Conservation (phyloP, 2,888 invertebrate species). For the Tetragonula carbonaria region DNA sequence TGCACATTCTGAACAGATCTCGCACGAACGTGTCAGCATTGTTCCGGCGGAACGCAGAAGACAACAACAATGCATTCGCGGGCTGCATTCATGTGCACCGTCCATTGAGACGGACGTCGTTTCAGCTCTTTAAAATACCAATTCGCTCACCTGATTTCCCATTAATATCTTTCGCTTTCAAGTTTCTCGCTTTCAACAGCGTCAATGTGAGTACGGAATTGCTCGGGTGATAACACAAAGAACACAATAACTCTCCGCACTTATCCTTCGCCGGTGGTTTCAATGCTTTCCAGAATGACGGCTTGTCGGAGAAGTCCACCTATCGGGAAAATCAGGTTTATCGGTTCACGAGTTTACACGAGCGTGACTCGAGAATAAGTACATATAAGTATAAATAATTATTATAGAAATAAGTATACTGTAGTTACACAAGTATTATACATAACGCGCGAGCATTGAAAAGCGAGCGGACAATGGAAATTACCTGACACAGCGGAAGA, state of each 20-base stretch:
- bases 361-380: not conserved
- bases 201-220: conserved; percentile 96
- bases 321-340: conserved; percentile 79
- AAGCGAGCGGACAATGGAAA: not conserved
- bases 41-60: too few relatives aligned
- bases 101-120: too few relatives aligned
- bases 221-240: conserved; percentile 97
- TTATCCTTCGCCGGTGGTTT: conserved; percentile 97
- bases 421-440: too few relatives aligned
- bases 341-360: not conserved
- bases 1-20: too few relatives aligned
- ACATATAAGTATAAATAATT: too few relatives aligned
- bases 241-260: conserved; percentile 95
- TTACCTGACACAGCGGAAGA: conserved; percentile 94
- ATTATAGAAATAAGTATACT: too few relatives aligned
- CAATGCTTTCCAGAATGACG: conserved; percentile 96
- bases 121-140: not conserved
- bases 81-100: too few relatives aligned
- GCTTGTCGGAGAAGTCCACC: conserved; percentile 96
- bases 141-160: conserved; percentile 93
- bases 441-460: not conserved
- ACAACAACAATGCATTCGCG: too few relatives aligned
- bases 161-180: conserved; percentile 98
- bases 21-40: too few relatives aligned
- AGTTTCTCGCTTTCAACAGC: conserved; percentile 95